Conservation (phyloP, 2,113 vertebrate species). For the Crotophaga sulcirostris region DNA sequence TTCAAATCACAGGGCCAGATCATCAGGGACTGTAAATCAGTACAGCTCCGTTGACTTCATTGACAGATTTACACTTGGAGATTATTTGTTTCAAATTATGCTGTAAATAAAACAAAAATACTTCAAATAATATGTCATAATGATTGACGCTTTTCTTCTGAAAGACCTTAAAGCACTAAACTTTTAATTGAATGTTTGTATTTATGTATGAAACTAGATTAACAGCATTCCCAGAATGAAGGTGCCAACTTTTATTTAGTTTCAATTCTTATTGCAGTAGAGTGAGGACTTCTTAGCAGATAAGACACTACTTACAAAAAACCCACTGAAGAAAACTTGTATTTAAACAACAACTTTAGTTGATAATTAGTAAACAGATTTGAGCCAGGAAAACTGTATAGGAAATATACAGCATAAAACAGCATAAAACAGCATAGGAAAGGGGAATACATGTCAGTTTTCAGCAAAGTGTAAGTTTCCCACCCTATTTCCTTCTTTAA, state of each 20-base stretch:
- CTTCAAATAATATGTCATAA: not conserved
- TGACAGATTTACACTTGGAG: not conserved
- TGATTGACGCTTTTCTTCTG: not conserved
- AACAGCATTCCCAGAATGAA: not conserved
- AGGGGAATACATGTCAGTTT: not conserved
- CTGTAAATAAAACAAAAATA: constrained; percentile 24
- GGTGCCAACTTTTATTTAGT: not conserved
- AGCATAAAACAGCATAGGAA: not conserved
- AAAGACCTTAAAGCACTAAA: not conserved
- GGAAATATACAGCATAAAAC: no score
- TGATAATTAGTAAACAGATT: not conserved
- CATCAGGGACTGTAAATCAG: not conserved
- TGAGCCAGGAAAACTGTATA: not conserved
- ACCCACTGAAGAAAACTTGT: not conserved
- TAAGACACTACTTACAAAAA: not conserved
- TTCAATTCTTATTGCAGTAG: not conserved
- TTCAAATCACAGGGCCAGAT: not conserved
- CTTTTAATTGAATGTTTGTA: not conserved
- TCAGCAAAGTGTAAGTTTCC: not conserved
- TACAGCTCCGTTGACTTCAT: not conserved
- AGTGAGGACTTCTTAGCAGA: not conserved
- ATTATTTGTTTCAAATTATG: constrained; percentile 10
- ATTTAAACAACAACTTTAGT: not conserved
- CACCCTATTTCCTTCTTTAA: not conserved
- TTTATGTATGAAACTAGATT: not conserved